Evolutionary conservation across 2,113 vertebrate genomes (phyloP).

Genomic region (Marcusenius ussheri): DNA sequence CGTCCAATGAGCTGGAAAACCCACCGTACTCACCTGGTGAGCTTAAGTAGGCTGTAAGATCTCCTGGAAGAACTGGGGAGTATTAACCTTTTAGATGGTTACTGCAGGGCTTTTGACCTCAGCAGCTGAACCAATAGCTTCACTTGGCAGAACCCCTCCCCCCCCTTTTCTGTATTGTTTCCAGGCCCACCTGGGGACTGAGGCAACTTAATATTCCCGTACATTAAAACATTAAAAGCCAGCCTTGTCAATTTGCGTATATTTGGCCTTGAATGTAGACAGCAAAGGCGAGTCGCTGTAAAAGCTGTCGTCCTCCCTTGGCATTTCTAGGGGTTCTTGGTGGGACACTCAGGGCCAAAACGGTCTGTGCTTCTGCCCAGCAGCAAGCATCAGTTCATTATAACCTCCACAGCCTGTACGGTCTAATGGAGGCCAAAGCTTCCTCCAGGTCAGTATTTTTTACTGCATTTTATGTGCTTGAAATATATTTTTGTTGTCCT

Average conservation of each 20-base stretch:
- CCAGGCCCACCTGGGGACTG: not conserved
- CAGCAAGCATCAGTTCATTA: constrained; percentile 60
- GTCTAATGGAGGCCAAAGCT: constrained; percentile 67
- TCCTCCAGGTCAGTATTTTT: constrained; percentile 53
- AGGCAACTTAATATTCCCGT: not conserved
- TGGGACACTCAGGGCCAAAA: constrained; percentile 49
- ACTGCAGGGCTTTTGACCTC: not conserved
- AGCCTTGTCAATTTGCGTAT: not conserved
- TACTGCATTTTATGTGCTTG: not conserved
- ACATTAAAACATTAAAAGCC: not conserved
- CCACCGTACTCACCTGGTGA: constrained; percentile 75
- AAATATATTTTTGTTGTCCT: not conserved
- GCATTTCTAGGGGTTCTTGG: constrained; percentile 53
- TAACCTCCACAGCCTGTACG: constrained; percentile 67
- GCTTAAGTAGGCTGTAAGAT: not conserved
- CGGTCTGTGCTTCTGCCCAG: constrained; percentile 55
- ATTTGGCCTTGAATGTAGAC: not conserved
- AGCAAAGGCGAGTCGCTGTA: not conserved
- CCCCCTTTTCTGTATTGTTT: not conserved
- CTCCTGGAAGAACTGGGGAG: not conserved
- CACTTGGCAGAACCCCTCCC: not conserved
- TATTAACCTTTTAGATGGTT: not conserved
- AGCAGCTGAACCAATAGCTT: not conserved
- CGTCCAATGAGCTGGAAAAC: constrained; percentile 60
- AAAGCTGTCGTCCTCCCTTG: not conserved